Evolutionary conservation across 2,888 invertebrate species (phyloP).

Genomic region (Pseudolycoriella hygida): DNA sequence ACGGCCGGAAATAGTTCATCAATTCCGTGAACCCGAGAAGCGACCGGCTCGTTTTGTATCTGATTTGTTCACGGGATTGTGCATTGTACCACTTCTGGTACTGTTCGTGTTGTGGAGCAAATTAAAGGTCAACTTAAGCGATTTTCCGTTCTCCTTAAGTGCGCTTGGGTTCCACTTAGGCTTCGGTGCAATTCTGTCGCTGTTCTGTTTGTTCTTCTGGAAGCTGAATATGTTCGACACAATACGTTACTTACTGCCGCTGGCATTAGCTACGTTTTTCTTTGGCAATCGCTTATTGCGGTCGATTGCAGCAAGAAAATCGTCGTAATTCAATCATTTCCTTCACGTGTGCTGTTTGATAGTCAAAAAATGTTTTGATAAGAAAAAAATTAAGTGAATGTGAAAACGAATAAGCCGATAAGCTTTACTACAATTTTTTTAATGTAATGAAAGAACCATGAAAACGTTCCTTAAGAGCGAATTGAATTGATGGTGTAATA

Average conservation of each 20-base stretch:
- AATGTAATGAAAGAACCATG: too few species aligned
- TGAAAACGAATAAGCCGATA: too few species aligned
- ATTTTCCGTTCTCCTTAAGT: conserved; percentile 59
- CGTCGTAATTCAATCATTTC: neutral
- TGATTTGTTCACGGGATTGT: conserved; percentile 73
- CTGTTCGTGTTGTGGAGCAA: conserved; percentile 72
- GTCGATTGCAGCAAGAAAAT: conserved; percentile 42
- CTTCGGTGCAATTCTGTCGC: conserved; percentile 68
- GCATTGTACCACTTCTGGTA: conserved; percentile 63
- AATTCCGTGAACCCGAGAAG: conserved; percentile 82
- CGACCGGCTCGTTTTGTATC: conserved; percentile 79
- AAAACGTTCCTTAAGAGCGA: too few species aligned
- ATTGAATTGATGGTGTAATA: too few species aligned
- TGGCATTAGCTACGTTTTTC: conserved; percentile 80
- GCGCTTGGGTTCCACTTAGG: conserved; percentile 83
- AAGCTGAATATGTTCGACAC: conserved; percentile 93
- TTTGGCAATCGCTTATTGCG: conserved; percentile 83
- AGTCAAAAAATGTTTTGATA: neutral
- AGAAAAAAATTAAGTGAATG: too few species aligned
- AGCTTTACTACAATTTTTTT: too few species aligned
- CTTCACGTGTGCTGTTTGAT: neutral
- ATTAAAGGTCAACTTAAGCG: conserved; percentile 71
- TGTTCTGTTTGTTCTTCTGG: conserved; percentile 87
- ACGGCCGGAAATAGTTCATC: conserved; percentile 50
- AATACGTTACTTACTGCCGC: conserved; percentile 67